Percentiles rank a stretch among this genome's conserved stretches.
These are phyloP conservation scores for Arothron firmamentum DNA, from an alignment of 2,113 vertebrate species.

Conservation along the genomic window DNA sequence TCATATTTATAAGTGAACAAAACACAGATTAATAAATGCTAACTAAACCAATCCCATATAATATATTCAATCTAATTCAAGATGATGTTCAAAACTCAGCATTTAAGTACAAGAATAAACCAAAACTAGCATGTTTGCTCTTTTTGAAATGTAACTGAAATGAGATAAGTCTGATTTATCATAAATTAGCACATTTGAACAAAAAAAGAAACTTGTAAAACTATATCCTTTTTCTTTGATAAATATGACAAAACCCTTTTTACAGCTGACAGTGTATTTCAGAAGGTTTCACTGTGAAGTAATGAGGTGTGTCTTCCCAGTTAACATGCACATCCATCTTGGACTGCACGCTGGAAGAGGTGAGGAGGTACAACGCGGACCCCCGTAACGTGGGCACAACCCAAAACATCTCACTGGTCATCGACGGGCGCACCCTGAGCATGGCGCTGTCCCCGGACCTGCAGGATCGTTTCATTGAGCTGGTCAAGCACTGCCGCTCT, in stretches of 20 bases:
- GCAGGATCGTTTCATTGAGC: slow-evolving; percentile 78
- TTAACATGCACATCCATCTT: slow-evolving; percentile 82
- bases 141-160: too few relatives aligned
- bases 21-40: not conserved
- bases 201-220: too few relatives aligned
- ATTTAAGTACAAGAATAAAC: too few relatives aligned
- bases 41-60: not conserved
- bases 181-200: too few relatives aligned
- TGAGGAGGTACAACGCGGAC: slow-evolving; percentile 65
- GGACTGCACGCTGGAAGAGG: slow-evolving; percentile 82
- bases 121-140: too few relatives aligned
- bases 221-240: too few relatives aligned
- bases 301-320: slow-evolving; percentile 63
- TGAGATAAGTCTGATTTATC: too few relatives aligned
- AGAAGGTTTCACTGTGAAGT: not conserved
- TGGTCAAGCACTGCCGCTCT: slow-evolving; percentile 75
- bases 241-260: too few relatives aligned
- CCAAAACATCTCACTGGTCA: slow-evolving; percentile 78
- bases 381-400: slow-evolving; percentile 38
- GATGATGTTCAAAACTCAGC: too few relatives aligned
- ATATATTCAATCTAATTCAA: too few relatives aligned
- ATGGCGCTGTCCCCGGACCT: slow-evolving; percentile 79
- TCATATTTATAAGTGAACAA: not conserved
- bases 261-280: too few relatives aligned
- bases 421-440: slow-evolving; percentile 80